Evolutionary conservation across 2,113 vertebrate genomes (phyloP).

Genomic region (Caracal caracal): DNA sequence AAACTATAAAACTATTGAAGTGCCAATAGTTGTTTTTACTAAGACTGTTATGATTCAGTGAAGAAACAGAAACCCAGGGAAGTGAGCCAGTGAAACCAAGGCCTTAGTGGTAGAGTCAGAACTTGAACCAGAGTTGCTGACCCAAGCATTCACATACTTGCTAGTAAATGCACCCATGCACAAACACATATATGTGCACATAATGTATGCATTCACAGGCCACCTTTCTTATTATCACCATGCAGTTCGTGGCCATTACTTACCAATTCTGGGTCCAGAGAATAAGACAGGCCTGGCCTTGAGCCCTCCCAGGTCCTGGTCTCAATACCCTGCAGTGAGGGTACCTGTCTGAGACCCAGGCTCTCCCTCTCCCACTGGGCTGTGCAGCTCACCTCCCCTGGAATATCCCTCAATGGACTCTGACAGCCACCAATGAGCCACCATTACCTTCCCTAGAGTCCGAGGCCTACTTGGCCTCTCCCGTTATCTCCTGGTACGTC

Average conservation of each 20-base stretch:
- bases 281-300: background rate
- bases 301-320: background rate
- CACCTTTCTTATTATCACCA: background rate
- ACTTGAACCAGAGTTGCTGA: background rate
- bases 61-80: constrained; percentile 1
- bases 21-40: background rate
- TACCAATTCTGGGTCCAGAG: background rate
- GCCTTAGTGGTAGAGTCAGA: background rate
- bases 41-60: background rate
- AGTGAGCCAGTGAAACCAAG: background rate
- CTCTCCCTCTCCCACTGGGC: background rate
- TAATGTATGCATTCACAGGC: background rate
- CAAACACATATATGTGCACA: background rate
- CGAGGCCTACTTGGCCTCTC: constrained; percentile 75
- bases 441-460: constrained; percentile 63
- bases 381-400: background rate
- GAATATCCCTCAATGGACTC: background rate
- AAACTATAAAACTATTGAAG: background rate
- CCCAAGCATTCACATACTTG: background rate
- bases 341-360: background rate
- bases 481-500: constrained; percentile 92
- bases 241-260: background rate
- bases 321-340: background rate
- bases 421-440: background rate
- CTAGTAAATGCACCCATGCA: background rate